phyloP scores from a whole-genome alignment of 2,888 invertebrate genomes.

The Carabus problematicus region DNA sequence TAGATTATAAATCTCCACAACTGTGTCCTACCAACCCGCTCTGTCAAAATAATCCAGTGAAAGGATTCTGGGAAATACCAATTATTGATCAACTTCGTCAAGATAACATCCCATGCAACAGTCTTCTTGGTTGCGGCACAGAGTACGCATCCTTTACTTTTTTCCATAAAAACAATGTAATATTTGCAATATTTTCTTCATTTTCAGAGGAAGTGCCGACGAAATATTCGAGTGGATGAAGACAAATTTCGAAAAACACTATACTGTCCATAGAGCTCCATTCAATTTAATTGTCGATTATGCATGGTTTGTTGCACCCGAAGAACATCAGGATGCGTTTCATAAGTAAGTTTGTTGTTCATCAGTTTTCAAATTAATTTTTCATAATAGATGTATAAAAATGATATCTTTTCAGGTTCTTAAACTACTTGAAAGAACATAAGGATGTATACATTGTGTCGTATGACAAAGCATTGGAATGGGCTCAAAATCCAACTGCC shows the following conservation, averaged over 20 bases:
- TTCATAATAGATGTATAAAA: background rate
- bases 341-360: conserved; percentile 32
- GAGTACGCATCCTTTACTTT: conserved; percentile 56
- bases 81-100: conserved; percentile 66
- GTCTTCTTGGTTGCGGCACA: conserved; percentile 64
- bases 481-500: conserved; percentile 57
- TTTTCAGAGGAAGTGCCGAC: conserved; percentile 51
- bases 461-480: conserved; percentile 57
- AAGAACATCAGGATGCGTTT: conserved; percentile 52
- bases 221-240: conserved; percentile 58
- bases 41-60: conserved; percentile 66
- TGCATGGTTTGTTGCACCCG: conserved; percentile 59
- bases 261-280: conserved; percentile 58
- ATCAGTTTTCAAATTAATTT: background rate
- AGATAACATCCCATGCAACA: conserved; percentile 62
- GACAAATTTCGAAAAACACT: conserved; percentile 57
- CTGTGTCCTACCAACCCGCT: conserved; percentile 61
- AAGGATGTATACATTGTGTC: conserved; percentile 59
- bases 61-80: conserved; percentile 72
- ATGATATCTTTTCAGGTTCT: conserved; percentile 48
- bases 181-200: conserved; percentile 19
- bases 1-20: conserved; percentile 66
- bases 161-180: conserved; percentile 6
- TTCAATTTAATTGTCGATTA: conserved; percentile 61
- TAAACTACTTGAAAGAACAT: conserved; percentile 52